Percentiles rank a stretch among this genome's conserved stretches.
phyloP scores from a whole-genome alignment of 2,888 invertebrate species.

The Drosophila siamana region DNA sequence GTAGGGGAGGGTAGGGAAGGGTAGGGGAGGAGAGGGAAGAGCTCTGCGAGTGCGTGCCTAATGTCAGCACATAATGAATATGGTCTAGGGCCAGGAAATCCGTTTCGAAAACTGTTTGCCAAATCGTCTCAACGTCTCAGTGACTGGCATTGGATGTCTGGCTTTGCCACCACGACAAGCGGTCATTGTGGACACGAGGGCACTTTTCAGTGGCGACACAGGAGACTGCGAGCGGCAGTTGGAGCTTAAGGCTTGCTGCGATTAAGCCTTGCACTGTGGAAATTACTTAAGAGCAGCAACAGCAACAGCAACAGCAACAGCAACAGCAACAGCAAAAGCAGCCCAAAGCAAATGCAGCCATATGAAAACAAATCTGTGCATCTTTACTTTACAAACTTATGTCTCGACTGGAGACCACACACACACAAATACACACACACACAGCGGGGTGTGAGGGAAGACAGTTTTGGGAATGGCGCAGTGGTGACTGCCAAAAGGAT shows the following conservation, averaged over 20 bases:
- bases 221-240: background rate
- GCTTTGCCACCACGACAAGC: conserved; percentile 15
- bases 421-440: background rate
- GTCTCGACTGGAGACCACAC: conserved; percentile 1
- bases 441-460: background rate
- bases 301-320: background rate
- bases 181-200: conserved; percentile 10
- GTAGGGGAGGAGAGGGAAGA: background rate
- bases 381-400: conserved; percentile 9
- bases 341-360: conserved; percentile 2
- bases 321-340: background rate
- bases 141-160: conserved; percentile 18
- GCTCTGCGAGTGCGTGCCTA: conserved; percentile 45
- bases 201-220: conserved; percentile 10
- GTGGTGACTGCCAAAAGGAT: background rate
- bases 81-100: conserved; percentile 46
- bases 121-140: conserved; percentile 41
- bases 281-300: conserved; percentile 6
- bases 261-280: conserved; percentile 14
- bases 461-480: background rate
- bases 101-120: conserved; percentile 53
- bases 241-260: conserved; percentile 24
- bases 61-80: conserved; percentile 66
- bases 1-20: too few relatives aligned
- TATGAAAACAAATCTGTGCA: conserved; percentile 21